Evolutionary conservation across 2,113 vertebrate species (phyloP), one percentile per base, ranked within the genome.

Genomic region (Nibea albiflora): DNA sequence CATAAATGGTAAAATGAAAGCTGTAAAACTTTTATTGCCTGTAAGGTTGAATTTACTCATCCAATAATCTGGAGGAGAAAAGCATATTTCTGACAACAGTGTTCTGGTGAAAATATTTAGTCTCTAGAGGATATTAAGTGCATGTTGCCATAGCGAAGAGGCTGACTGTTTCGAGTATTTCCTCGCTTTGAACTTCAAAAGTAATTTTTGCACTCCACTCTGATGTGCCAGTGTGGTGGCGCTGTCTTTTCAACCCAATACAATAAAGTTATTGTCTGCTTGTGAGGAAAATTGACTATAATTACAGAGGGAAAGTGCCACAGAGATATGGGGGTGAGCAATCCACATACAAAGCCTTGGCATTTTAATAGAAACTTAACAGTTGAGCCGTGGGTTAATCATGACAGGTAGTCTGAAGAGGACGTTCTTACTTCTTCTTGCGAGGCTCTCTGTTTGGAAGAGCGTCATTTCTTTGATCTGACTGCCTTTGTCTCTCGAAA

Each of bases 241-340:
- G 14, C 20, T 63, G 72, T 86, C 85, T 84, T 89, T 87, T 89
- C 63, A 87, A 69, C 70, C 74, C 57, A 60, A 9, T 35, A 88
- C 83, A 90, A 88, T 85, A 76, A 77, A 73, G 67, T 81, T 73
- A 90, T 86, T 90, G 88, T 90, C 54, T 70, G 62, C 73, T 65
- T 78, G 57, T 79, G 73, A 83, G 76, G 78, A 80, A 88, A 88
- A 86, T 42, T 83, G 84, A 86, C 62, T 66, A 50, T 88, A 88
- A 93, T 89, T 84, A 81, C 70, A 88, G 76, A 61, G 81, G 47
- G 73, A 71, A 87, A 44, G 67, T 76, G 70, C 26, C 50, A 71
- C 22, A 15, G n/a, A 79, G 56, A 78, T 81, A 75, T 44, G 52
- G 63, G 67, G 74, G 70, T 76, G 83, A 89, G 87, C 61, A 73